These are phyloP conservation scores for Bradypus variegatus DNA, from an alignment of 2,797 vertebrate species.

Conservation along the genomic window DNA sequence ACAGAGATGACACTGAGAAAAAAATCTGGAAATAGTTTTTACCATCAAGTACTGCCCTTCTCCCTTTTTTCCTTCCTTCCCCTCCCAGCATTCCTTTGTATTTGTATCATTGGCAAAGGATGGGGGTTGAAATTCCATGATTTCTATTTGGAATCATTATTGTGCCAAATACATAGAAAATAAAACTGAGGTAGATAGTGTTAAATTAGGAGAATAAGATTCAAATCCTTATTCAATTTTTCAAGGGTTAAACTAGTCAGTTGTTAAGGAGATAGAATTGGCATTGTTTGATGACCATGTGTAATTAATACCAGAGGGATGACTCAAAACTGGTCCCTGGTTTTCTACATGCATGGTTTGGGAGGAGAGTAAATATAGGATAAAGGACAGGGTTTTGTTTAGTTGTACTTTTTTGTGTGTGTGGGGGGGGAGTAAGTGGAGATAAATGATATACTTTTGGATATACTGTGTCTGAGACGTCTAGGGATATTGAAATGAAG, in stretches of 20 bases:
- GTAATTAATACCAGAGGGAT: background rate
- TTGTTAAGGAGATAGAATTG: background rate
- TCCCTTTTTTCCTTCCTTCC: background rate
- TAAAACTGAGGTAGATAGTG: background rate
- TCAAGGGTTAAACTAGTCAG: background rate
- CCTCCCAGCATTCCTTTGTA: background rate
- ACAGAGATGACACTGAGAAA: slow-evolving; percentile 5
- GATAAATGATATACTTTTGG: background rate
- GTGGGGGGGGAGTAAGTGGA: background rate
- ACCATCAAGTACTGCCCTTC: background rate
- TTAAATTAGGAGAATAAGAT: background rate
- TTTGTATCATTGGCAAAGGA: background rate
- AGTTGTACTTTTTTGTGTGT: background rate
- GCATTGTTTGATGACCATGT: background rate
- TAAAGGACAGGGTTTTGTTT: background rate
- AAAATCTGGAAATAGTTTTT: background rate
- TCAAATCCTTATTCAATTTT: background rate
- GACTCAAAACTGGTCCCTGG: background rate
- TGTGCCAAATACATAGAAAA: background rate
- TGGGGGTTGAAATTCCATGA: background rate
- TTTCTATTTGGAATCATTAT: background rate
- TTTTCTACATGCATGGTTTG: background rate
- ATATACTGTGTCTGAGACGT: background rate
- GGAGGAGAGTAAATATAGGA: background rate
- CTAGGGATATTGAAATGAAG: background rate